Evolutionary conservation across 2,888 invertebrate species (phyloP), one percentile per base, ranked within the genome.

Genomic region (Galerucella nymphaeae): DNA sequence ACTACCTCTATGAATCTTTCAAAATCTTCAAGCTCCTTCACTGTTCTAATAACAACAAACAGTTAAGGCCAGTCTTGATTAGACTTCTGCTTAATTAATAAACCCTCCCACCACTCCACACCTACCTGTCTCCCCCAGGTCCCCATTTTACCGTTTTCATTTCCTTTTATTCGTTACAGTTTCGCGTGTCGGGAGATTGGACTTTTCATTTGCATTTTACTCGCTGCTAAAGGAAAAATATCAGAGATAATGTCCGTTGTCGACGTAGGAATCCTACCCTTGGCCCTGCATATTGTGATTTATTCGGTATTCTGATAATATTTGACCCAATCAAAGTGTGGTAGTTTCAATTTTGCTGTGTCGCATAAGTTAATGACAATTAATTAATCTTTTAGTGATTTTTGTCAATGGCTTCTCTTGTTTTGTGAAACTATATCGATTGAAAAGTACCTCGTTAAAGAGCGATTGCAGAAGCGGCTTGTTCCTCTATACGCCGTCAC

Each of bases 61-160:
- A 62, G 70, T 75, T 71, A 69, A 72, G 74, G 73, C 77, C 78
- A 77, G 81, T 86, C 88, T 88, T 88, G 88, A 88, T 88, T 88
- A 88, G 88, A 87, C 87, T 87, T 88, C 88, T 87, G 87, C 87
- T 88, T 88, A 88, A 89, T 89, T 89, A 89, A 89, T 88, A 88
- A 88, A 87, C 87, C 87, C 86, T 86, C 85, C 59, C 58, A 14
- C 13, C 30, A 30, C 13, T 45, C 45, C 14, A 45, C 13, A 45
- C 4, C 45, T 45, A 4, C 30, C 13, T 10, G 11, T 30, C 18
- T n/a, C 66, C 84, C 79, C 70, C 75, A 66, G 53, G 41, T 72
- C 82, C 80, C 80, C 77, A 30, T 8, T 45, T 48, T 66, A 80
- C 76, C 82, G 76, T 81, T 81, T 81, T 83, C 82, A 83, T 84